Evolutionary conservation across 2,113 vertebrate genomes (phyloP).

Genomic region (Toxotes chatareus): DNA sequence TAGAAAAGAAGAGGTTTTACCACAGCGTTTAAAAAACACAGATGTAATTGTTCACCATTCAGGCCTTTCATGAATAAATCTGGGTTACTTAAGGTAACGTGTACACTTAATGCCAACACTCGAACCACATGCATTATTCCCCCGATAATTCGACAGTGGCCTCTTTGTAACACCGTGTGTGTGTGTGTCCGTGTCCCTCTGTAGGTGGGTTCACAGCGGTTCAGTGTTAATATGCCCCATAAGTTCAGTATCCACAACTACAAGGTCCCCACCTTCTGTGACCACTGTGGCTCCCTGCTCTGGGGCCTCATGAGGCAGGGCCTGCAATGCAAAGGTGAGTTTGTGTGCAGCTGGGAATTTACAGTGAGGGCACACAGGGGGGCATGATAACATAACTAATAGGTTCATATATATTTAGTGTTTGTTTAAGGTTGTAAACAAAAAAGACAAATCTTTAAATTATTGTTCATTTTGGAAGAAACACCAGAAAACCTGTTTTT

Average conservation of each 20-base stretch:
- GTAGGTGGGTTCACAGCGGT: constrained; percentile 97
- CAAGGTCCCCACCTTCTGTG: constrained; percentile 99
- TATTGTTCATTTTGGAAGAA: too few relatives aligned
- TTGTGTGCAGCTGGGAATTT: constrained; percentile 3
- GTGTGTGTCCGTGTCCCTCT: constrained; percentile 75
- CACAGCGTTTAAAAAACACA: neutral
- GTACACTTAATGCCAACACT: constrained; percentile 16
- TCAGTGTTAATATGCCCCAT: constrained; percentile 99
- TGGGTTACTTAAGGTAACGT: neutral
- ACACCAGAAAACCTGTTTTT: too few relatives aligned
- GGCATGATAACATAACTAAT: too few relatives aligned
- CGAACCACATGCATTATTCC: constrained; percentile 32
- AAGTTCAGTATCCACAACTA: constrained; percentile 99
- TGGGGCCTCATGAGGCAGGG: constrained; percentile 98
- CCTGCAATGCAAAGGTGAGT: constrained; percentile 97
- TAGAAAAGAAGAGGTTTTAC: neutral
- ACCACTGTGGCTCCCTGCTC: constrained; percentile 98
- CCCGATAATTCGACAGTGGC: constrained; percentile 27
- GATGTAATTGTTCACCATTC: neutral
- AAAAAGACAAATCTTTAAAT: too few relatives aligned
- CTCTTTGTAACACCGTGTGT: constrained; percentile 24
- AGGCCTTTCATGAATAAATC: neutral
- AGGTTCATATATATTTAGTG: too few relatives aligned
- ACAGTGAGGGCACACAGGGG: neutral
- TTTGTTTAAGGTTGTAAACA: neutral